phyloP scores from a whole-genome alignment of 2,113 vertebrate species.

The Cynoglossus semilaevis region DNA sequence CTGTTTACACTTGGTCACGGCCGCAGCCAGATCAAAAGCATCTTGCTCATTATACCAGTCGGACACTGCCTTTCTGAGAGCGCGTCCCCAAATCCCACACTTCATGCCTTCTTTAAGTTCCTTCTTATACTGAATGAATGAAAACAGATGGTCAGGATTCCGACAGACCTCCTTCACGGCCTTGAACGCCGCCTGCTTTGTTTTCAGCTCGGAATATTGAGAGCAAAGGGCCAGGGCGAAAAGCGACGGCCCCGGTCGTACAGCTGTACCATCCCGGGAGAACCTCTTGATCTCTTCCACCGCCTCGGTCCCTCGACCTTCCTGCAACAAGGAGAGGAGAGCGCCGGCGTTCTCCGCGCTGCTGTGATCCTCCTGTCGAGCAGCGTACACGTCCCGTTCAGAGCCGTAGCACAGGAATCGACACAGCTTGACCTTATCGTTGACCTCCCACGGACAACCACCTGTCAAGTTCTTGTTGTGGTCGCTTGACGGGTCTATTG shows the following conservation, averaged over 20 bases:
- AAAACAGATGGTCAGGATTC: constrained; percentile 85
- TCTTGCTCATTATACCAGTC: constrained; percentile 94
- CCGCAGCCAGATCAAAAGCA: constrained; percentile 83
- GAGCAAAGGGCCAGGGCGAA: constrained; percentile 91
- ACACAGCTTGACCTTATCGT: constrained; percentile 78
- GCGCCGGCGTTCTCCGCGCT: constrained; percentile 74
- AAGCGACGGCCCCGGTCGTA: constrained; percentile 78
- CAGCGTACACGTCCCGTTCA: constrained; percentile 79
- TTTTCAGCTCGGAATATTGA: constrained; percentile 84
- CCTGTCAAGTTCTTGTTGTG: constrained; percentile 64
- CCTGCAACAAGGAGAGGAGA: constrained; percentile 83
- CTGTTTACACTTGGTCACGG: constrained; percentile 90
- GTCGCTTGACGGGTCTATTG: constrained; percentile 44
- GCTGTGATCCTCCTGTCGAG: constrained; percentile 77
- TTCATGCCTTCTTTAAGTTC: constrained; percentile 89
- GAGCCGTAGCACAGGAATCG: constrained; percentile 91
- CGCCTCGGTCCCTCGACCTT: constrained; percentile 83
- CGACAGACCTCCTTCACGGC: constrained; percentile 86
- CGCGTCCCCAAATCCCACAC: constrained; percentile 95
- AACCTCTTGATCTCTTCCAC: constrained; percentile 86
- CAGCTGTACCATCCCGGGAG: constrained; percentile 76
- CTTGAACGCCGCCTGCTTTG: constrained; percentile 86
- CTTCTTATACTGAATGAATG: constrained; percentile 92
- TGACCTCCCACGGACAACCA: constrained; percentile 71
- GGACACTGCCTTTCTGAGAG: constrained; percentile 87